These are phyloP conservation scores for Rhodeus uyekii DNA, from an alignment of 2,797 vertebrate species.

Conservation along the genomic window DNA sequence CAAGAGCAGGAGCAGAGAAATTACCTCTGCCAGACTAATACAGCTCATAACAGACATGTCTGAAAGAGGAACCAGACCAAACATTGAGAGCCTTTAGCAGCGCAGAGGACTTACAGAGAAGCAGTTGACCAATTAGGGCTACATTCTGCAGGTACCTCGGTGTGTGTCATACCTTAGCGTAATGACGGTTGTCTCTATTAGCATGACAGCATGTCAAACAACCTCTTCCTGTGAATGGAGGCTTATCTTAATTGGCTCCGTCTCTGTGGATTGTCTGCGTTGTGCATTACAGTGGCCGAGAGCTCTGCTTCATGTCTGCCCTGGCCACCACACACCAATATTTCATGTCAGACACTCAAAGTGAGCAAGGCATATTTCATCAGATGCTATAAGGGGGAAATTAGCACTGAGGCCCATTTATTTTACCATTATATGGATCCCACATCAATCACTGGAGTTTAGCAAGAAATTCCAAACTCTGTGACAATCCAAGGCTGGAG, in stretches of 20 bases:
- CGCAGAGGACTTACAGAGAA: slow-evolving; percentile 39
- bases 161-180: slow-evolving; percentile 65
- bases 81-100: slow-evolving; percentile 51
- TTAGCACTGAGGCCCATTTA: slow-evolving; percentile 61
- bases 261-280: slow-evolving; percentile 72
- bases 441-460: slow-evolving; percentile 58
- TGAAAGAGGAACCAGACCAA: slow-evolving; percentile 56
- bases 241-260: slow-evolving; percentile 79
- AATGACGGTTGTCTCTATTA: slow-evolving; percentile 75
- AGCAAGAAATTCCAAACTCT: slow-evolving; percentile 30
- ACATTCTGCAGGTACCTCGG: slow-evolving; percentile 65
- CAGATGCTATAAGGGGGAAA: slow-evolving; percentile 62
- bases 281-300: slow-evolving; percentile 58
- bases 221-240: slow-evolving; percentile 81
- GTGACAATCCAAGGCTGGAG: slow-evolving; percentile 6
- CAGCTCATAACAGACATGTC: slow-evolving; percentile 43
- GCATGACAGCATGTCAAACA: slow-evolving; percentile 82
- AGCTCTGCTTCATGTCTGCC: slow-evolving; percentile 71
- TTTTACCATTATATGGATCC: slow-evolving; percentile 58
- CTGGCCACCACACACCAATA: slow-evolving; percentile 55
- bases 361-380: slow-evolving; percentile 58
- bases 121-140: slow-evolving; percentile 60
- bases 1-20: slow-evolving; percentile 41
- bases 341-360: slow-evolving; percentile 64
- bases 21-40: slow-evolving; percentile 51